phyloP scores from a whole-genome alignment of 2,888 invertebrate genomes.

The Yponomeuta evonymella region DNA sequence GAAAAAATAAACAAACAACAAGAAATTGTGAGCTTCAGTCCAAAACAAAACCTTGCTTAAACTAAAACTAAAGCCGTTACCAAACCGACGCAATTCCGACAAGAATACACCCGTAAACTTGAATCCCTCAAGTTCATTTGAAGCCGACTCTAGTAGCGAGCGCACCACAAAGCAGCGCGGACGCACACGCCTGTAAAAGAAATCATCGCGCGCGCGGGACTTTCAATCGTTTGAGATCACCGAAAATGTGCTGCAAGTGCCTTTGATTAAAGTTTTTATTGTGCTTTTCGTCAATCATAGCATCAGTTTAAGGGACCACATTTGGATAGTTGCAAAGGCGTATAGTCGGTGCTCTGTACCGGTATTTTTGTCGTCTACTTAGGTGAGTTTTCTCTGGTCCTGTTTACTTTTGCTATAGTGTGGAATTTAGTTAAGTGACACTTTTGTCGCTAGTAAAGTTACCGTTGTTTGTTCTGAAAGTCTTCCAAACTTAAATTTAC shows the following conservation, averaged over 20 bases:
- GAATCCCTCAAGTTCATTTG: constrained; percentile 13
- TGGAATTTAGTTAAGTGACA: background rate
- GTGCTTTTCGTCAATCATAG: background rate
- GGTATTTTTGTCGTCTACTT: background rate
- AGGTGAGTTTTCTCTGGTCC: background rate
- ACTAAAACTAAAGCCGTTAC: background rate
- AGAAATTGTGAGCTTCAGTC: background rate
- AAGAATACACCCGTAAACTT: constrained; percentile 10
- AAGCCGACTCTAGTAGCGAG: background rate
- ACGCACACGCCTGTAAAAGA: constrained; percentile 9
- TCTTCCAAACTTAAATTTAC: background rate
- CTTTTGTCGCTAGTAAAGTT: background rate
- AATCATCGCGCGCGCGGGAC: constrained; percentile 5
- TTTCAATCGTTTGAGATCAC: background rate
- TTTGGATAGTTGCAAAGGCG: background rate
- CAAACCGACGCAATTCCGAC: background rate
- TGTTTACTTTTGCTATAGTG: background rate
- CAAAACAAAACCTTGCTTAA: background rate
- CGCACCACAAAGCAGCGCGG: background rate
- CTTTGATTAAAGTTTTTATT: background rate
- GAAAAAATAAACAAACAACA: too few relatives aligned
- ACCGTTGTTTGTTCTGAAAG: background rate
- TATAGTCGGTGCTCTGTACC: background rate
- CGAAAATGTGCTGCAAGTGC: constrained; percentile 5
- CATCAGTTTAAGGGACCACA: background rate